Base-by-base conservation (phyloP, 2,797 vertebrate species). In the Hypotaenidia philippensis region DNA sequence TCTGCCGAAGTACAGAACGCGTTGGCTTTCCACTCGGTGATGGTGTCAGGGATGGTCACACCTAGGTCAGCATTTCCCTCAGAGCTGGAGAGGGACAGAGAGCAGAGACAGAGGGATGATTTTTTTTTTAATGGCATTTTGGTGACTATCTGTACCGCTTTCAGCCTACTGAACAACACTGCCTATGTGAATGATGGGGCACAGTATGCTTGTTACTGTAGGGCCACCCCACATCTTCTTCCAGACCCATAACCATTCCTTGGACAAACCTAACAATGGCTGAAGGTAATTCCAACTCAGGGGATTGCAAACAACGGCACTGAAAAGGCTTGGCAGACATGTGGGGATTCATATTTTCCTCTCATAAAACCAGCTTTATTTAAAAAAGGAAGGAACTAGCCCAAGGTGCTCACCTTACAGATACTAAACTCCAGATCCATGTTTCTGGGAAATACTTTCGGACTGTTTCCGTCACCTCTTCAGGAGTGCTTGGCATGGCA, bases 391-490 rank as follows among this genome's bases (percentile, higher is more conserved):
- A 75, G 47, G 18, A 93, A 44, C 18, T n/a, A 69, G 16, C 7
- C 41, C 32, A 68, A 92, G 13, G 34, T 83, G 86, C 98, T 95
- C 70, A 98, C 98, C 87, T 75, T 60, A 94, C 5, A 22, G 55
- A 49, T 65, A 97, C 85, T 87, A 98, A 80, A 75, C 92, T 90
- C 97, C 98, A 98, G 80, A 98, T 97, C 98, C 98, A 98, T 0
- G 98, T 98, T 96, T 98, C 98, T 76, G 98, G 98, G 82, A 98
- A 98, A 74, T 98, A 97, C 36, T 69, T 97, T 50, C 98, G 74
- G 20, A 97, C 45, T 18, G 88, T 97, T 81, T 97, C 97, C 1
- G 38, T 90, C 50, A 68, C 13, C 25, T 71, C 59, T 60, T 9
- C 40, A 85, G 74, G 79, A 59, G 55, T 80, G 29, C 3, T 50